Evolutionary conservation across 2,888 invertebrate species (phyloP).

Genomic region (Alentia gelatinosa): DNA sequence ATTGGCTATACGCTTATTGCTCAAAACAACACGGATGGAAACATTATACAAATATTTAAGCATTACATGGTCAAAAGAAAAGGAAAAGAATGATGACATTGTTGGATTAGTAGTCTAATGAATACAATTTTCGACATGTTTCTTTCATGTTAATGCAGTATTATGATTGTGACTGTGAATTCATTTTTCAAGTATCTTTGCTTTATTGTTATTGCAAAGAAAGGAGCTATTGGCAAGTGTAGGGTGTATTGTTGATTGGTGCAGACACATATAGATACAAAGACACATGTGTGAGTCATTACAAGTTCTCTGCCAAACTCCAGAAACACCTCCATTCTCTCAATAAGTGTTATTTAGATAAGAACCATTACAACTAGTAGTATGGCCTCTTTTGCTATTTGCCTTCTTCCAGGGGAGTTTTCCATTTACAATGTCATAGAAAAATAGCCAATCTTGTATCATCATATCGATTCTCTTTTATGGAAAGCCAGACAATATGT

Average conservation of each 20-base stretch:
- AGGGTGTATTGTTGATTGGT: background rate
- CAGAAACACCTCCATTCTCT: background rate
- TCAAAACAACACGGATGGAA: background rate
- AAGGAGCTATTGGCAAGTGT: background rate
- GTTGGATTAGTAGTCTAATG: background rate
- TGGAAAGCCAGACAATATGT: conserved; percentile 42
- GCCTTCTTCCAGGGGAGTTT: background rate
- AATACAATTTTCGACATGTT: no score
- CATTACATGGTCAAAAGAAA: background rate
- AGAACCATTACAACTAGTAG: background rate
- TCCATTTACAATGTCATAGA: background rate
- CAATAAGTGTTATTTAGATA: background rate
- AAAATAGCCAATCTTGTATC: conserved; percentile 16
- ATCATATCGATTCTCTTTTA: background rate
- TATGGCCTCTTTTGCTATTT: background rate
- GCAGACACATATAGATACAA: conserved; percentile 36
- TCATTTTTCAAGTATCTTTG: background rate
- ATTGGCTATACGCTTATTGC: background rate
- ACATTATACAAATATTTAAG: background rate
- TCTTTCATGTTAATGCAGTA: background rate
- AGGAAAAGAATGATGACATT: background rate
- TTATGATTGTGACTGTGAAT: background rate
- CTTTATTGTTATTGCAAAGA: background rate
- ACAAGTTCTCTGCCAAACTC: background rate
- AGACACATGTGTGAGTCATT: conserved; percentile 24